A percentile compares a stretch with the other conserved stretches of the same genome.
These are phyloP conservation scores for Cricetomys ansorgei DNA, from an alignment of 2,113 vertebrate species.

Conservation along the genomic window DNA sequence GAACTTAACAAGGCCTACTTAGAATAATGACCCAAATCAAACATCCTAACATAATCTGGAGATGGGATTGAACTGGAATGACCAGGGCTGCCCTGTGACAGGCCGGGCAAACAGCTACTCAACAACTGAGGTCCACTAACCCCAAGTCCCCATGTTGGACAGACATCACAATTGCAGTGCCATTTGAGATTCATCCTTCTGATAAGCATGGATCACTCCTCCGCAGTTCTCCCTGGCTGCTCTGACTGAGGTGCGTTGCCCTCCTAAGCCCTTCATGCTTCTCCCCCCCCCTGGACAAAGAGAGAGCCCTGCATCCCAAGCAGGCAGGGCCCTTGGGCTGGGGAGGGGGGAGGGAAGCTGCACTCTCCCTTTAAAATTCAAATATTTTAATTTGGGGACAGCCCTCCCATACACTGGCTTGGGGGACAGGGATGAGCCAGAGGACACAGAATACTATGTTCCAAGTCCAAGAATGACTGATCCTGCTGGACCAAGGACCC, in stretches of 20 bases:
- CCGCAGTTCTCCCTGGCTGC: background rate
- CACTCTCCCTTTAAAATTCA: background rate
- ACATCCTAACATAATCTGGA: background rate
- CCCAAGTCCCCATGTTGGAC: background rate
- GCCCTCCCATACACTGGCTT: background rate
- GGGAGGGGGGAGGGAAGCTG: too few relatives aligned
- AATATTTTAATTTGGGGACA: background rate
- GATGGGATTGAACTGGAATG: background rate
- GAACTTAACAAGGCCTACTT: background rate
- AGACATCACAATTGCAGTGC: background rate
- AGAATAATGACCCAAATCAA: background rate
- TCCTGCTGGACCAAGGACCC: accelerated
- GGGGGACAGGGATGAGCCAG: background rate
- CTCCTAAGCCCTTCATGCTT: accelerated
- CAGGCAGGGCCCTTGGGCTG: background rate
- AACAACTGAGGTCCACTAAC: background rate
- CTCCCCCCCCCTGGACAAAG: background rate
- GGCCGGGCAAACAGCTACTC: background rate
- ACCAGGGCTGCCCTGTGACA: background rate
- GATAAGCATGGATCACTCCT: accelerated
- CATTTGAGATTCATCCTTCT: background rate
- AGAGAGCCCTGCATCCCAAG: too few relatives aligned
- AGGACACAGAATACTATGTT: background rate
- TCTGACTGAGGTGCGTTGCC: too few relatives aligned
- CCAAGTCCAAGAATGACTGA: background rate